Conservation (phyloP, 2,888 invertebrate genomes). For the Caenorhabditis sulstoni region DNA sequence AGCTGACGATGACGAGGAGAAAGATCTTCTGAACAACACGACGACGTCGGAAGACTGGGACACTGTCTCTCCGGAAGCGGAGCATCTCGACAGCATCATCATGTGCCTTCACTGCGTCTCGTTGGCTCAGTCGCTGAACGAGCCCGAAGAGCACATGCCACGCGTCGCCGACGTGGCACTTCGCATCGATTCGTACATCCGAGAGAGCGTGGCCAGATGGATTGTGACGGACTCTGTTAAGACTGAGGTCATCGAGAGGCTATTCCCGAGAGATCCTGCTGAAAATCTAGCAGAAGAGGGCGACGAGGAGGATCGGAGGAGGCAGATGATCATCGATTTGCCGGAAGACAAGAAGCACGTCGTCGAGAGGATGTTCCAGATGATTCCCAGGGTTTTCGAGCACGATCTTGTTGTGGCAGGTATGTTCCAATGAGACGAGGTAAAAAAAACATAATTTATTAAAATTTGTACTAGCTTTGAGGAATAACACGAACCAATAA, state of each 20-base stretch:
- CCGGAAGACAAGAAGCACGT: conserved; percentile 29
- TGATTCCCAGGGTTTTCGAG: conserved; percentile 53
- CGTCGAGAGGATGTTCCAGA: conserved; percentile 39
- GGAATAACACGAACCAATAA: not conserved
- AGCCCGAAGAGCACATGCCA: conserved; percentile 4
- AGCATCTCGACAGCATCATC: conserved; percentile 55
- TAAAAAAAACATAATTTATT: conserved; percentile 4
- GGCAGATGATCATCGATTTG: conserved; percentile 46
- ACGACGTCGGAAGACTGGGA: conserved; percentile 44
- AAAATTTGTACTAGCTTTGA: conserved; percentile 15
- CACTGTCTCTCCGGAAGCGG: conserved; percentile 48
- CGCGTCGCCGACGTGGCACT: conserved; percentile 39
- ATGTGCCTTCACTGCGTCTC: conserved; percentile 50
- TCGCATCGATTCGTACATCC: conserved; percentile 48
- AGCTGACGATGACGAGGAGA: not conserved
- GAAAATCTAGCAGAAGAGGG: conserved; percentile 39
- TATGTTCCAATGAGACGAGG: no score
- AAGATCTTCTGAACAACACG: conserved; percentile 5
- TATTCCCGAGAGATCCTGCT: conserved; percentile 48
- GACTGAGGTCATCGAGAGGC: conserved; percentile 21
- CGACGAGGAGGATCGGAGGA: conserved; percentile 39
- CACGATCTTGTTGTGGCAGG: conserved; percentile 55
- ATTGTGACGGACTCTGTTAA: conserved; percentile 32
- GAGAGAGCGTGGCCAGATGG: conserved; percentile 55
- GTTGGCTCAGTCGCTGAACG: conserved; percentile 15